A percentile compares a stretch with the other conserved stretches of the same genome.
Conservation (phyloP, 2,888 invertebrate species). For the Myopa tessellatipennis region DNA sequence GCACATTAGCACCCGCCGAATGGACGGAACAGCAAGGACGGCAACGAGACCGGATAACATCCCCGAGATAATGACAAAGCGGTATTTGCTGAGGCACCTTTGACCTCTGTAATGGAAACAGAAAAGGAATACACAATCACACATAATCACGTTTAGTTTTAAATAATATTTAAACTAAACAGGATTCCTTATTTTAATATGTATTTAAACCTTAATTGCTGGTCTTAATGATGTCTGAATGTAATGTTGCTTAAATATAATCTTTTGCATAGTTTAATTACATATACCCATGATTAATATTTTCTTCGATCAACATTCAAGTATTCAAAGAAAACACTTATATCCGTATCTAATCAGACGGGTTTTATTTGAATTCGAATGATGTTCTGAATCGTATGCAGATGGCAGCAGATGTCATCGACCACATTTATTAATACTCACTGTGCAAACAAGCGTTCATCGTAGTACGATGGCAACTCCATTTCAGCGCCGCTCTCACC, state of each 20-base stretch:
- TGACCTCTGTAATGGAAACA: slow-evolving; percentile 74
- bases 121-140: neutral
- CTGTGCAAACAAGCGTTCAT: slow-evolving; percentile 75
- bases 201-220: too few species aligned
- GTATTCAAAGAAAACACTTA: too few species aligned
- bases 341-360: too few species aligned
- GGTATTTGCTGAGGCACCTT: slow-evolving; percentile 76
- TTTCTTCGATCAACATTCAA: too few species aligned
- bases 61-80: slow-evolving; percentile 76
- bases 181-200: too few species aligned
- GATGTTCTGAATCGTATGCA: neutral
- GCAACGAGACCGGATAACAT: slow-evolving; percentile 83
- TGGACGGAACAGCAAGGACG: slow-evolving; percentile 80
- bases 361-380: neutral
- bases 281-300: too few species aligned
- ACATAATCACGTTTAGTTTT: too few species aligned
- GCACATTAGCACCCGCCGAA: slow-evolving; percentile 77
- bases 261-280: too few species aligned
- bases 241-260: too few species aligned
- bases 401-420: neutral
- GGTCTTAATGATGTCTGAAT: too few species aligned
- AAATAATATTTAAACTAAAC: too few species aligned
- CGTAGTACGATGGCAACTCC: slow-evolving; percentile 76
- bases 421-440: slow-evolving; percentile 59
- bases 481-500: slow-evolving; percentile 64